phyloP scores from a whole-genome alignment of 92 coral and sea anemone genomes.

The Parazoanthus atlanticus region DNA sequence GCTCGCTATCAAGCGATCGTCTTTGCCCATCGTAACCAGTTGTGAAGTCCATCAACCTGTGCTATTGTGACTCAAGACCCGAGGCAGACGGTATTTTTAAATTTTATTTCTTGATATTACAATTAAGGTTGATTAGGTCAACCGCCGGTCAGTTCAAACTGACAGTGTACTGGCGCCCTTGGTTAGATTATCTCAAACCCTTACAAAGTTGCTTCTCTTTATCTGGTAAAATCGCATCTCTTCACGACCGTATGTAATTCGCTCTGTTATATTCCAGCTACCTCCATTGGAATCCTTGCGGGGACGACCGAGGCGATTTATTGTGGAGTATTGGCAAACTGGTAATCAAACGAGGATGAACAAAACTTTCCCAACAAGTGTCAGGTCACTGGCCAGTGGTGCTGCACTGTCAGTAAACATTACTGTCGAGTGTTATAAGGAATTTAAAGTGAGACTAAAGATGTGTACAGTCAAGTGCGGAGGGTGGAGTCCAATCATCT shows the following conservation, averaged over 20 bases:
- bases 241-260: not conserved
- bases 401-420: conserved; percentile 11
- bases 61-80: too few species aligned
- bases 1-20: too few species aligned
- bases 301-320: not conserved
- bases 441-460: not conserved
- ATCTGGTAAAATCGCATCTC: not conserved
- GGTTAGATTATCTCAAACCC: too few species aligned
- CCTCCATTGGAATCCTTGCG: not conserved
- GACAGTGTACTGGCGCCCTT: too few species aligned
- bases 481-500: conserved; percentile 2
- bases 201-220: too few species aligned
- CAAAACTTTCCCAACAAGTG: not conserved
- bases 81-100: too few species aligned
- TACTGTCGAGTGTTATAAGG: not conserved
- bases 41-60: too few species aligned
- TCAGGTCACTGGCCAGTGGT: not conserved
- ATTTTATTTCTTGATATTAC: too few species aligned
- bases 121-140: too few species aligned
- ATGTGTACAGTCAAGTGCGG: conserved; percentile 21
- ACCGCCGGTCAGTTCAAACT: too few species aligned
- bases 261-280: not conserved
- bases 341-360: not conserved
- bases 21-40: too few species aligned
- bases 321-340: conserved; percentile 11